Evolutionary conservation across 2,113 vertebrate genomes (phyloP), one percentile per base, ranked within the genome.

Genomic region (Calyptomena viridis): DNA sequence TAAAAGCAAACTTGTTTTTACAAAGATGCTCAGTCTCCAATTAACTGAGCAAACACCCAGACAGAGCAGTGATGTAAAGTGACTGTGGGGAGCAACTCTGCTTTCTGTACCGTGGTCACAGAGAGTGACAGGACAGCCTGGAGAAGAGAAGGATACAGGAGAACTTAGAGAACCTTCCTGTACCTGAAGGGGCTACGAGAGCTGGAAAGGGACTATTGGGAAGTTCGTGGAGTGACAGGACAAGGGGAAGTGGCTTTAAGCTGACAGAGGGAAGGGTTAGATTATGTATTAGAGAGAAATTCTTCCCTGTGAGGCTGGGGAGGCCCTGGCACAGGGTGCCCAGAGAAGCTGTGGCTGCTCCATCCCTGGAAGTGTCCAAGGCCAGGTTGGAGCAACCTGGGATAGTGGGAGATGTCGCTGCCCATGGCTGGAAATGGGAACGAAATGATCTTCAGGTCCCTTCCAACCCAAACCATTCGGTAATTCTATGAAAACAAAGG

Each of bases 301-400:
- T 27, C 11, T 33, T 8, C 6, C 30, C 21, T 27, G 5, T 49
- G 49, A 37, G 40, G 8, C 6, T 55, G 35, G 14, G 0, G 1
- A 42, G 47, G 8, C 12, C 14, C 47, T 69, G 71, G 40, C 40
- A 69, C 9, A 47, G 33, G 25, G 0, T 33, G 14, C 10, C 59
- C 44, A 46, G 47, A 40, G n/a, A 1, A 47, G 31, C 25, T 76
- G 35, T 8, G 40, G 14, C 14, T 69, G 35, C 47, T 5, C 40
- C 55, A 49, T 27, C 63, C 63, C 47, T 84, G 63, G 14, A 2
- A 35, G 31, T 37, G 49, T 6, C 1, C 63, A 40, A 53, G 21
- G 10, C 12, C 68, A 39, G 68, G 11, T 56, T 18, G 19, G 39
- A 73, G 49, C 47, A 73, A 4, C 11, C 49, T 74, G 82, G 23